Conservation (phyloP, 2,888 invertebrate genomes). For the Pseudeuparius sepicola region DNA sequence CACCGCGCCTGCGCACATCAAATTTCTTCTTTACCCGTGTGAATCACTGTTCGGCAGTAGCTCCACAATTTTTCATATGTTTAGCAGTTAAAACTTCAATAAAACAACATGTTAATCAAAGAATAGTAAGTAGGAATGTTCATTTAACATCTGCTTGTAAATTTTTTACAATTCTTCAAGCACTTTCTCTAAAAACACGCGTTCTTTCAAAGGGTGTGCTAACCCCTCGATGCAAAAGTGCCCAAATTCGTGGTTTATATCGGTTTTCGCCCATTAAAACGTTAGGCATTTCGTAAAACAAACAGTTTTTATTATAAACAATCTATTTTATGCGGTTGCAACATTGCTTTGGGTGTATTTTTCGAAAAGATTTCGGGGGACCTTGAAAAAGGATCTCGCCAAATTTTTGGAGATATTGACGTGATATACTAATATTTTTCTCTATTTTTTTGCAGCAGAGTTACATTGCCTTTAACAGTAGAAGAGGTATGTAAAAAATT, state of each 20-base stretch:
- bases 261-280: no score
- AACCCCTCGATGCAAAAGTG: not conserved
- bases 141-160: conserved; percentile 7
- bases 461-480: conserved; percentile 90
- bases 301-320: no score
- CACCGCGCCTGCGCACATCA: conserved; percentile 51
- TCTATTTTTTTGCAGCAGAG: conserved; percentile 67
- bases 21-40: conserved; percentile 40
- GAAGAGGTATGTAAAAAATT: conserved; percentile 93
- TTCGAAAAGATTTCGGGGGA: no score
- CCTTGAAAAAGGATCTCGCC: not conserved
- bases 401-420: conserved; percentile 9
- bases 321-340: conserved; percentile 5
- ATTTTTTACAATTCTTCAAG: conserved; percentile 7
- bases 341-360: conserved; percentile 1
- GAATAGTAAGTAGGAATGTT: conserved; percentile 61
- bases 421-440: conserved; percentile 24
- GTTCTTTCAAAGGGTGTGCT: conserved; percentile 12
- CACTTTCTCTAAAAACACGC: conserved; percentile 17
- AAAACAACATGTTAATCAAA: conserved; percentile 57
- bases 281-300: no score
- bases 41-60: conserved; percentile 38
- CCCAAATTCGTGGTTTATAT: conserved; percentile 6
- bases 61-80: conserved; percentile 31
- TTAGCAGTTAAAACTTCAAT: conserved; percentile 25